These are phyloP conservation scores for Poicephalus gulielmi DNA, from an alignment of 2,113 vertebrate species.

Conservation along the genomic window DNA sequence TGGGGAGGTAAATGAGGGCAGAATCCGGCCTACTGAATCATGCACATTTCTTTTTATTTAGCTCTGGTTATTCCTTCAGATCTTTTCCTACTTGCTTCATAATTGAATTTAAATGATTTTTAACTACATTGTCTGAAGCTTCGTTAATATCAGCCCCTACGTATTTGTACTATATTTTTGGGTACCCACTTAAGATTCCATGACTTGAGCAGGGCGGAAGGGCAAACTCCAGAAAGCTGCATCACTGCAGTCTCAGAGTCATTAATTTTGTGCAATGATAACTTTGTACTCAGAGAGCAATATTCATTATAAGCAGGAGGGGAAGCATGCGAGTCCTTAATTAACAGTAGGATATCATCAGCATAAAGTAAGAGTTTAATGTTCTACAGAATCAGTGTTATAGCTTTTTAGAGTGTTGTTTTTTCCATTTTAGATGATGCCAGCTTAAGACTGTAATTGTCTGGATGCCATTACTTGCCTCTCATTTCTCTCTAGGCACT, in stretches of 20 bases:
- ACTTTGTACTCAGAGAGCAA: slow-evolving; percentile 67
- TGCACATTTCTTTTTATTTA: neutral
- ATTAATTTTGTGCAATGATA: slow-evolving; percentile 72
- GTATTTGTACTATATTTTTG: neutral
- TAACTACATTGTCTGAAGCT: slow-evolving; percentile 32
- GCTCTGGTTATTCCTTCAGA: neutral
- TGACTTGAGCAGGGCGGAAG: slow-evolving; percentile 30
- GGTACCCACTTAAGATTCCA: slow-evolving; percentile 53
- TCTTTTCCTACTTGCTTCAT: slow-evolving; percentile 5
- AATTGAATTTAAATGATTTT: slow-evolving; percentile 38
- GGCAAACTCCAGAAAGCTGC: slow-evolving; percentile 55
- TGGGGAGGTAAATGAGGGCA: neutral
- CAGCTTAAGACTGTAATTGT: neutral
- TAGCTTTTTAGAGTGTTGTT: slow-evolving; percentile 29
- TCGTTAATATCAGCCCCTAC: slow-evolving; percentile 15
- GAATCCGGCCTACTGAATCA: neutral
- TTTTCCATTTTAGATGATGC: slow-evolving; percentile 33
- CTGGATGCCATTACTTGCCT: neutral
- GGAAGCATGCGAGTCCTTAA: slow-evolving; percentile 63
- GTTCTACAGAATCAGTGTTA: slow-evolving; percentile 28
- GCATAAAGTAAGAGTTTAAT: slow-evolving; percentile 71
- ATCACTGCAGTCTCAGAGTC: slow-evolving; percentile 50
- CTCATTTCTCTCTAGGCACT: neutral
- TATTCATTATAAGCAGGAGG: slow-evolving; percentile 65
- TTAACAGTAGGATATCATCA: slow-evolving; percentile 71